These are phyloP conservation scores for Procambarus clarkii DNA, from an alignment of 1,140 invertebrate species.

Conservation along the genomic window DNA sequence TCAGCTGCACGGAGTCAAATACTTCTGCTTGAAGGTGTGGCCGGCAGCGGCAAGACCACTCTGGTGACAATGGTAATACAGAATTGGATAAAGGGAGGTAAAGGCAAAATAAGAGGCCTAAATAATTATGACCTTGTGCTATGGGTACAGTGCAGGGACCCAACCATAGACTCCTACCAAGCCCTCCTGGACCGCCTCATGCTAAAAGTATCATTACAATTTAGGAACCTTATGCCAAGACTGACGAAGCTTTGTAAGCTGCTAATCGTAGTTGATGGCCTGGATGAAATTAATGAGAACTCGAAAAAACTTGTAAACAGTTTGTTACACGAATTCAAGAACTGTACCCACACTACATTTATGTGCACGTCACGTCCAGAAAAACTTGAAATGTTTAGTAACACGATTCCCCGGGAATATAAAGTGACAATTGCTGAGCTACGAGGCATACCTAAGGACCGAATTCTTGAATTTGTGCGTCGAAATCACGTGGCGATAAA, in stretches of 20 bases:
- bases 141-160: neutral
- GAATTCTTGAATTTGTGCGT: constrained; percentile 4
- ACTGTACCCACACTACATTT: neutral
- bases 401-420: neutral
- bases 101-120: neutral
- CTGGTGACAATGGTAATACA: neutral
- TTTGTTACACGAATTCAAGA: neutral
- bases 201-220: neutral
- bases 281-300: constrained; percentile 26
- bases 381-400: neutral
- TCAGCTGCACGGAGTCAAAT: neutral
- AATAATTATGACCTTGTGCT: neutral
- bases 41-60: constrained; percentile 8
- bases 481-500: neutral
- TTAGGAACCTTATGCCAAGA: neutral
- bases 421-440: constrained; percentile 4
- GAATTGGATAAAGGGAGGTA: neutral
- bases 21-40: neutral
- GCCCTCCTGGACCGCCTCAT: neutral
- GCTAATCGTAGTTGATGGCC: neutral
- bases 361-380: constrained; percentile 33
- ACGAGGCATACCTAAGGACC: constrained; percentile 2
- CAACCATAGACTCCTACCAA: neutral
- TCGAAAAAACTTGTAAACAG: neutral
- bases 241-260: neutral